These are phyloP conservation scores for Dexiosoma caninum DNA, from an alignment of 2,888 invertebrate genomes.

Conservation along the genomic window DNA sequence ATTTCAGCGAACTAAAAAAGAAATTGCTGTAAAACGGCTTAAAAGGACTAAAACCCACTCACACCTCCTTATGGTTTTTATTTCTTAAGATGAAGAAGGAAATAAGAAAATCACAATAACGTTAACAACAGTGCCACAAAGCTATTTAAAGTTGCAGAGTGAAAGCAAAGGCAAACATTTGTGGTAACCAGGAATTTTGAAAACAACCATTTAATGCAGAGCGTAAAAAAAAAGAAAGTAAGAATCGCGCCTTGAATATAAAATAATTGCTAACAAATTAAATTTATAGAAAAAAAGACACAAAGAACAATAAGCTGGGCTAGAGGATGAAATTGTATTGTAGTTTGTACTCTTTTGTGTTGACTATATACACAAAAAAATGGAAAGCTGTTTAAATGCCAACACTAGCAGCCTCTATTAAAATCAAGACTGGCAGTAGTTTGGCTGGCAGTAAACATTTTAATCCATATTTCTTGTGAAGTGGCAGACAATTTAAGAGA, in stretches of 20 bases:
- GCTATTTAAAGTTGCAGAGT: conserved; percentile 13
- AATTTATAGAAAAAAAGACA: conserved; percentile 32
- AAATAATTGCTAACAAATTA: conserved; percentile 62
- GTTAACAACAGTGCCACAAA: conserved; percentile 33
- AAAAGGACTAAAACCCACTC: conserved; percentile 43
- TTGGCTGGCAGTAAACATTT: conserved; percentile 68
- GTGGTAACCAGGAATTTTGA: conserved; percentile 44
- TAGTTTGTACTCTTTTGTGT: not conserved
- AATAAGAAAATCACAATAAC: conserved; percentile 31
- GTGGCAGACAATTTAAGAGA: conserved; percentile 76
- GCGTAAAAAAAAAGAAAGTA: conserved; percentile 33
- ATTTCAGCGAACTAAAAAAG: conserved; percentile 10
- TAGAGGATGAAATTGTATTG: conserved; percentile 31
- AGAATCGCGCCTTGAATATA: conserved; percentile 52
- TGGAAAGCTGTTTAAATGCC: conserved; percentile 51
- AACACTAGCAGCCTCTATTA: conserved; percentile 28
- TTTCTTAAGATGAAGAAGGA: conserved; percentile 12
- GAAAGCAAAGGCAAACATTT: conserved; percentile 31
- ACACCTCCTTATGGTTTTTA: conserved; percentile 38
- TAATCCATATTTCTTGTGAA: conserved; percentile 73
- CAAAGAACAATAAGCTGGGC: not conserved
- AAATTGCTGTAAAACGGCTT: conserved; percentile 52
- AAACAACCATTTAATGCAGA: conserved; percentile 69
- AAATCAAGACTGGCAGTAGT: conserved; percentile 40
- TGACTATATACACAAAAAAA: conserved; percentile 38